Base-by-base conservation (phyloP, 1,140 invertebrate species). In the Bombus vancouverensis region DNA sequence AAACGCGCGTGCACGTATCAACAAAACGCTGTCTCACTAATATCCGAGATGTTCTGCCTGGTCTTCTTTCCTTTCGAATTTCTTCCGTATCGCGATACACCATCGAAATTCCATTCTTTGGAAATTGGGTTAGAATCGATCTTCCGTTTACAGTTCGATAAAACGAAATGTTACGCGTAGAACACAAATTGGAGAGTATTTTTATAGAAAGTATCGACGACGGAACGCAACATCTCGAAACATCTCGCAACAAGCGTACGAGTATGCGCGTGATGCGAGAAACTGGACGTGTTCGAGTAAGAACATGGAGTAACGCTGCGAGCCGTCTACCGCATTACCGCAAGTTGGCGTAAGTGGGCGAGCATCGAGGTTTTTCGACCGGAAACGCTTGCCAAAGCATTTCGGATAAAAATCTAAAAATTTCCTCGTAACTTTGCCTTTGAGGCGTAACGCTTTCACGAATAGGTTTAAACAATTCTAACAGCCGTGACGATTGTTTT, bases 381-480 rank as follows among this genome's bases (percentile, higher is more conserved):
- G 32, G 66, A 68, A 34, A 68, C n/a, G 66, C 6, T 68, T 15
- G 32, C 2, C 18, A 28, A 70, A 25, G 68, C 22, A 2, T 70
- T 13, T 70, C 37, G 3, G 9, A 77, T 65, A n/a, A 76, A 62
- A 65, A 42, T 65, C 39, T 65, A 4, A 15, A 39, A n/a, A n/a
- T 42, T 37, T 44, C 5, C 3, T 9, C 59, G 5, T 12, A 28
- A 5, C 3, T 70, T 12, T 10, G 22, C 5, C 65, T 18, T 18
- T 0, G 32, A 37, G 9, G 18, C 66, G 1, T 25, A 68, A 68
- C 34, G 18, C 18, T 68, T 34, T 34, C 66, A 0, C 22, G 1
- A 68, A 37, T 0, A 10, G 1, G 5, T 0, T 66, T 15, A 15
- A 66, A 34, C n/a, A 0, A 18, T 6, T 32, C 13, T 0, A 65